Evolutionary conservation across 1,140 invertebrate species (phyloP).

Genomic region (Phortica variegata): DNA sequence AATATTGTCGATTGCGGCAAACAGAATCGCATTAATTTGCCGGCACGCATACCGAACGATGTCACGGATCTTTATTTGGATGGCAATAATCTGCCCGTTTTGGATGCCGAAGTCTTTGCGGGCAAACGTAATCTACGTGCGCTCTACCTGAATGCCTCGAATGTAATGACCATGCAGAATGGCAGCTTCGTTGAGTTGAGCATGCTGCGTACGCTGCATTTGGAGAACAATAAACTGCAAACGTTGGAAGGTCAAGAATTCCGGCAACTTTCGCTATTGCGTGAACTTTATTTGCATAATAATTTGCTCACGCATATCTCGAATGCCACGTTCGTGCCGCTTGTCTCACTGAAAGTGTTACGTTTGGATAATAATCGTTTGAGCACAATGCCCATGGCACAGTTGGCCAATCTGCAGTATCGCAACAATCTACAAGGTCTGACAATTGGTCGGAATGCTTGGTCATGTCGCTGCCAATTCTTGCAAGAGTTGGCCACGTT

Average conservation of each 20-base stretch:
- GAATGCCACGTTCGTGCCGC: constrained; percentile 75
- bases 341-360: constrained; percentile 77
- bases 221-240: constrained; percentile 80
- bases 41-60: constrained; percentile 80
- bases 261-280: constrained; percentile 73
- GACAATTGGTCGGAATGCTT: constrained; percentile 77
- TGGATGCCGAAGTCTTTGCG: constrained; percentile 82
- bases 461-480: constrained; percentile 89
- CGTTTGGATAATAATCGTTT: constrained; percentile 81
- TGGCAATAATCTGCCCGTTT: constrained; percentile 76
- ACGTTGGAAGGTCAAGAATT: constrained; percentile 80
- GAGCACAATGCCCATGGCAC: constrained; percentile 59
- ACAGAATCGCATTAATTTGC: constrained; percentile 68
- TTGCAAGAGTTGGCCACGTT: constrained; percentile 81
- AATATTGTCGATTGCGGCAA: constrained; percentile 81
- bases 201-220: constrained; percentile 75
- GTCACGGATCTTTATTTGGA: constrained; percentile 89
- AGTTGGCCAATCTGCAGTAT: constrained; percentile 36
- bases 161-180: constrained; percentile 78
- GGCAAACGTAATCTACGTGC: constrained; percentile 80
- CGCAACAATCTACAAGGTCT: constrained; percentile 67
- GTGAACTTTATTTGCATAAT: constrained; percentile 83
- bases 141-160: constrained; percentile 80
- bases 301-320: constrained; percentile 76
- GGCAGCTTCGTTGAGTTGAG: constrained; percentile 82